phyloP scores from a whole-genome alignment of 2,797 vertebrate genomes.

The Thamnophis elegans region DNA sequence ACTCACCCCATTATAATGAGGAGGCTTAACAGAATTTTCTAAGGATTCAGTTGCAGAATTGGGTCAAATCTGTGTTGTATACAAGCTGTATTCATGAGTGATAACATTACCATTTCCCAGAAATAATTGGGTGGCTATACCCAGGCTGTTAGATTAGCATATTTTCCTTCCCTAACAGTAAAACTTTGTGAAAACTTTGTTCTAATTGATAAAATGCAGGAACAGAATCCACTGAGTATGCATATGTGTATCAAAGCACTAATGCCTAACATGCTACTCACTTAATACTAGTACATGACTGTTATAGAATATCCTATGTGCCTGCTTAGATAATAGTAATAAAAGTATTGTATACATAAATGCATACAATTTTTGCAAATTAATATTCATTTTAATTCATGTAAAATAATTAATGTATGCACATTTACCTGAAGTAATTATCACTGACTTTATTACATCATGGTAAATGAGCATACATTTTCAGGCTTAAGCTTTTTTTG shows the following conservation, averaged over 20 bases:
- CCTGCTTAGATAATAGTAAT: constrained; percentile 22
- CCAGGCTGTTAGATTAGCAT: constrained; percentile 31
- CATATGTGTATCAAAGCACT: constrained; percentile 52
- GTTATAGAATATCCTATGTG: constrained; percentile 33
- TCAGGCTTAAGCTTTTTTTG: constrained; percentile 56
- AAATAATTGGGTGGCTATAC: constrained; percentile 27
- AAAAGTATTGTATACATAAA: constrained; percentile 26
- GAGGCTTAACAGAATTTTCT: constrained; percentile 35
- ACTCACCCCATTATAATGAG: constrained; percentile 26
- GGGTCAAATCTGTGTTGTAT: constrained; percentile 46
- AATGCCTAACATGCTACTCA: constrained; percentile 67
- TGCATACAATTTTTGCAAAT: constrained; percentile 40
- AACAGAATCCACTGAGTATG: constrained; percentile 43
- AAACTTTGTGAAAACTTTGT: constrained; percentile 30
- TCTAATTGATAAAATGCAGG: constrained; percentile 42
- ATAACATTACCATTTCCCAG: constrained; percentile 35
- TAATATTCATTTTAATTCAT: constrained; percentile 56
- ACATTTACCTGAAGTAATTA: background rate
- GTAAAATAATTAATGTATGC: background rate
- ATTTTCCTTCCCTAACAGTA: background rate
- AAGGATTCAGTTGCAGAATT: constrained; percentile 43
- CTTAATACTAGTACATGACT: constrained; percentile 42
- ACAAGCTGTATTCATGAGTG: constrained; percentile 32
- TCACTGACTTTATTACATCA: background rate
- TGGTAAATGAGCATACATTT: background rate